These are phyloP conservation scores for Eupithecia vulgata DNA, from an alignment of 2,888 invertebrate genomes.

Conservation along the genomic window DNA sequence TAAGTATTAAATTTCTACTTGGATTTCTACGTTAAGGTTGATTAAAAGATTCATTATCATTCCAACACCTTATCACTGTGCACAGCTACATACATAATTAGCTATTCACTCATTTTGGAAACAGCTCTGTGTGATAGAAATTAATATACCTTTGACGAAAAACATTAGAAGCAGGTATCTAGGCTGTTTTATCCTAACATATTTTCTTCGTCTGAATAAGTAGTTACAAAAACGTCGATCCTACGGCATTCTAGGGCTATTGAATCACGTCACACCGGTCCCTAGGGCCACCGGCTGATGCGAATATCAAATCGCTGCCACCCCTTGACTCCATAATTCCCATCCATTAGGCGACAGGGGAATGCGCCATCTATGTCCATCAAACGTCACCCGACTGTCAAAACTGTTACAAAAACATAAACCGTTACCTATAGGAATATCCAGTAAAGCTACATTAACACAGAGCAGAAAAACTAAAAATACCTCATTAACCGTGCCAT, in stretches of 20 bases:
- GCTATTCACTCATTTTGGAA: background rate
- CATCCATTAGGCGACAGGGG: constrained; percentile 73
- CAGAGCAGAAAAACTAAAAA: constrained; percentile 61
- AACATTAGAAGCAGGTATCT: background rate
- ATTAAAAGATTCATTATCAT: background rate
- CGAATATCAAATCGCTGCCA: constrained; percentile 80
- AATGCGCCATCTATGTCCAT: constrained; percentile 67
- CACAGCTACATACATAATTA: background rate
- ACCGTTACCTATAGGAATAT: constrained; percentile 27
- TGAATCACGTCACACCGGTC: constrained; percentile 73
- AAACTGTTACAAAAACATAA: constrained; percentile 44
- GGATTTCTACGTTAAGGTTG: background rate
- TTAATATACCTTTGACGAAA: background rate
- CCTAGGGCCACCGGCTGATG: constrained; percentile 72
- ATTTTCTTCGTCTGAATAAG: constrained; percentile 60
- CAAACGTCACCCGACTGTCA: constrained; percentile 54
- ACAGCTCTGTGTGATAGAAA: background rate
- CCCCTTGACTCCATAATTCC: constrained; percentile 76
- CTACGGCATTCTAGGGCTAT: constrained; percentile 59
- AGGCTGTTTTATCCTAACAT: constrained; percentile 24
- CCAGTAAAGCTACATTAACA: constrained; percentile 43
- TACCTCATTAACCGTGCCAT: constrained; percentile 71
- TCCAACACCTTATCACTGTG: background rate
- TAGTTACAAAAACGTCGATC: constrained; percentile 67
- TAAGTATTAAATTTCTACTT: background rate